Conservation (phyloP, 2,888 invertebrate species). For the Drosophila basisetae region DNA sequence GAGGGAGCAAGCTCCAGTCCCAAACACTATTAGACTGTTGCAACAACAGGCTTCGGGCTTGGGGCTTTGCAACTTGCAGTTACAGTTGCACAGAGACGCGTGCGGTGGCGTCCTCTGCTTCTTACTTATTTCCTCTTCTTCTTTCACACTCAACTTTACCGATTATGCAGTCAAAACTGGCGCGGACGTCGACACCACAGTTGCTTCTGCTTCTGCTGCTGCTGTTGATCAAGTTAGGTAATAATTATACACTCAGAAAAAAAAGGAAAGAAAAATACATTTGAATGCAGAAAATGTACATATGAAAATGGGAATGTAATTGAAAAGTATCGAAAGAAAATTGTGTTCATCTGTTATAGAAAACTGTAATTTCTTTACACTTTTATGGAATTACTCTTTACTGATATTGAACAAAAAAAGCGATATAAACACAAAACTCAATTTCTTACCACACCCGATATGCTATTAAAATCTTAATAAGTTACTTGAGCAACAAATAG, state of each 20-base stretch:
- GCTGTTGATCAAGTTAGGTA: constrained; percentile 18
- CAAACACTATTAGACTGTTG: constrained; percentile 11
- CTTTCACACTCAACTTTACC: constrained; percentile 25
- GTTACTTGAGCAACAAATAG: not conserved
- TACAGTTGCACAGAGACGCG: constrained; percentile 49
- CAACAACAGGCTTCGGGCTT: constrained; percentile 36
- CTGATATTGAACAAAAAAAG: not conserved
- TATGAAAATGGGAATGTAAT: not conserved
- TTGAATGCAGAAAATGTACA: not conserved
- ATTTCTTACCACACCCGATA: not conserved
- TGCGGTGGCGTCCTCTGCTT: constrained; percentile 33
- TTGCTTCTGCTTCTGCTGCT: constrained; percentile 3
- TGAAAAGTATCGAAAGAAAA: not conserved
- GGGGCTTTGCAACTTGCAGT: not conserved
- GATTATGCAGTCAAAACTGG: constrained; percentile 59
- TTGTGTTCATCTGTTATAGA: not conserved
- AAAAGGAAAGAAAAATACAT: not conserved
- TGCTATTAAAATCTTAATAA: not conserved
- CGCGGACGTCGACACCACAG: constrained; percentile 50
- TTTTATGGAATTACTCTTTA: not conserved
- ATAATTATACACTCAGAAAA: constrained; percentile 17
- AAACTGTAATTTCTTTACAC: not conserved
- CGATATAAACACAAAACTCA: not conserved
- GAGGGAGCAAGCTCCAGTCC: constrained; percentile 12
- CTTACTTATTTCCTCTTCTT: constrained; percentile 35